phyloP scores from a whole-genome alignment of 2,888 invertebrate species.

The Uloborus plumipes region DNA sequence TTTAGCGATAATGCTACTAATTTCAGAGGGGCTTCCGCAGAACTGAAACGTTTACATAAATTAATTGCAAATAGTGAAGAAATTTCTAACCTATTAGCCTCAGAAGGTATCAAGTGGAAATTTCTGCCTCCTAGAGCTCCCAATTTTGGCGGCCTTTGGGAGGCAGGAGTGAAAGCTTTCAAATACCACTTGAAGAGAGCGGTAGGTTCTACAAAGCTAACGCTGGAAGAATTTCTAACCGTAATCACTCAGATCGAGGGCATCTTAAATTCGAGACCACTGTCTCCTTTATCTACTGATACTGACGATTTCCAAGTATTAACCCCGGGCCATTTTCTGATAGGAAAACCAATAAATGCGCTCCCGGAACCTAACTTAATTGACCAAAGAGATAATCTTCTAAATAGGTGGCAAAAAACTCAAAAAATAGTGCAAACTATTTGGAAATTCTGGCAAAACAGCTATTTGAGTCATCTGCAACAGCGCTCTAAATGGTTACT shows the following conservation, averaged over 20 bases:
- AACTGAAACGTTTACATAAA: too few relatives aligned
- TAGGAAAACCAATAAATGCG: not conserved
- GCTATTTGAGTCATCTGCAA: constrained; percentile 20
- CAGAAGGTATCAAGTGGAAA: too few relatives aligned
- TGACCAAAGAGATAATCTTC: constrained; percentile 58
- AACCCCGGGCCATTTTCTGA: constrained; percentile 15
- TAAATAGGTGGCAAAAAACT: constrained; percentile 67
- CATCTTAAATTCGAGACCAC: constrained; percentile 2
- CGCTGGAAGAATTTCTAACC: too few relatives aligned
- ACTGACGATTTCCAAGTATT: not conserved
- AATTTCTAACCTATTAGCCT: too few relatives aligned
- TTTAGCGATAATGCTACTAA: too few relatives aligned
- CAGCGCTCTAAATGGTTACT: constrained; percentile 67
- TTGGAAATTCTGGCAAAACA: not conserved
- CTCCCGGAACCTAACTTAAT: constrained; percentile 67
- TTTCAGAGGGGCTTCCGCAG: too few relatives aligned
- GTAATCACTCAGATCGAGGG: not conserved
- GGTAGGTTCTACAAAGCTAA: constrained; percentile 64
- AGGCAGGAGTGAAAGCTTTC: too few relatives aligned
- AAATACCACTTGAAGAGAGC: constrained; percentile 58
- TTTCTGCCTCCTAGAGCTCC: not conserved
- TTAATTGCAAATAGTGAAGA: too few relatives aligned
- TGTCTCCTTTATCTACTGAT: not conserved
- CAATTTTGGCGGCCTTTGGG: too few relatives aligned
- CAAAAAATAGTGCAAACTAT: constrained; percentile 1